Evolutionary conservation across 2,113 vertebrate genomes (phyloP), one percentile per base, ranked within the genome.

Genomic region (Megalops atlanticus): DNA sequence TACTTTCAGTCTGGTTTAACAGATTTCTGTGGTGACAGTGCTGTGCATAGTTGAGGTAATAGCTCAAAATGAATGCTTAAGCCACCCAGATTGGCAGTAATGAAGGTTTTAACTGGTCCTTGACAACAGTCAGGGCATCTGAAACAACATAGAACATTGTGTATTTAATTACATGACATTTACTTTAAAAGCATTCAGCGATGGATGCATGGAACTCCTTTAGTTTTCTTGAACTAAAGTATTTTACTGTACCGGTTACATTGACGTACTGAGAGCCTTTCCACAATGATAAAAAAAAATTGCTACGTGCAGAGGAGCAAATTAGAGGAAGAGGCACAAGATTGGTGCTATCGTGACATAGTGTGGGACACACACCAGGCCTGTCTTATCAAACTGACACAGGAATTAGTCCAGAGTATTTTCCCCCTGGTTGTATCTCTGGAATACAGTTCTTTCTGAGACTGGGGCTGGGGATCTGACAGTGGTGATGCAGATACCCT

Each of bases 11-110:
- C 83, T 90, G 89, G 90, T 68, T 24, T 77, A 81, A 45, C 45
- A 85, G 86, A 58, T 36, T 79, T 90, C 91, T 91, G 86, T 89
- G 90, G 91, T 88, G 80, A 70, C 75, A n/a, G 24, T 41, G 18
- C 33, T 68, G 18, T 12, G n/a, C 58, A 64, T 64, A 79, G 40
- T 18, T 79, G 77, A 69, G 58, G 39, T 70, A 40, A 45, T 68
- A 43, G 33, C 41, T 79, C 41, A 36, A 40, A 69, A 41, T 49
- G 31, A n/a, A 31, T 33, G 21, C 33, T 31, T 70, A 35, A 15
- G 41, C 35, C 38, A 21, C 76, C 76, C 41, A 78, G 76, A 78
- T 45, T 45, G 43, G 43, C 76, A 40, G 54, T 70, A 39, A 64
- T 79, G 54, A 70, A 45, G 58, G 68, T 35, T 52, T 79, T 79